A percentile compares a stretch with the other conserved stretches of the same genome.
These are phyloP conservation scores for Sapajus apella DNA, from an alignment of 2,113 vertebrate species.

Conservation along the genomic window DNA sequence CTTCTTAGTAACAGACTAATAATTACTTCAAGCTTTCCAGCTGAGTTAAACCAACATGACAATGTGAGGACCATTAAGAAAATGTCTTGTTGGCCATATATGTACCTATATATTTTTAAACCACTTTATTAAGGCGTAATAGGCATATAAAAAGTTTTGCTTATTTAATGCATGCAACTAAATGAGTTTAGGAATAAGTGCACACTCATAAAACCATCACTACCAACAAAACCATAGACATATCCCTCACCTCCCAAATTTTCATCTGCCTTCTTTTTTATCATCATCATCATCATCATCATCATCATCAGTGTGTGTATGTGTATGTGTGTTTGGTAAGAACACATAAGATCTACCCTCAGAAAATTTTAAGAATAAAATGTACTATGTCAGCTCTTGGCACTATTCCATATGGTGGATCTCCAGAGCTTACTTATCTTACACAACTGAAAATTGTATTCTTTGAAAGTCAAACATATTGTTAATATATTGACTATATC, in stretches of 20 bases:
- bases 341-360: not conserved
- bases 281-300: not conserved
- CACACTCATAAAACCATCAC: not conserved
- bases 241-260: not conserved
- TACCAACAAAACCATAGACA: not conserved
- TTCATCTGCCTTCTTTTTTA: not conserved
- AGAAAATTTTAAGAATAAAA: not conserved
- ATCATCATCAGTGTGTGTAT: not conserved
- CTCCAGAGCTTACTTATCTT: not conserved
- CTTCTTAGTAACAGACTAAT: constrained; percentile 77
- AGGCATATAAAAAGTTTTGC: not conserved
- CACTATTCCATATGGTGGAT: not conserved
- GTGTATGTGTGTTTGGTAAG: not conserved
- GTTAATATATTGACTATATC: constrained; percentile 43
- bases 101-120: not conserved
- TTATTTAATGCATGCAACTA: not conserved
- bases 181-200: not conserved
- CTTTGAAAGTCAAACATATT: not conserved
- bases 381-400: not conserved
- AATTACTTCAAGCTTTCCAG: constrained; percentile 71
- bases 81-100: constrained; percentile 65
- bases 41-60: constrained; percentile 55
- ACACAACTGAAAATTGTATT: not conserved
- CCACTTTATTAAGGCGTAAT: not conserved
- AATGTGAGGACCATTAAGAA: constrained; percentile 60